phyloP scores from a whole-genome alignment of 2,888 invertebrate species.

The Bimastos eiseni region DNA sequence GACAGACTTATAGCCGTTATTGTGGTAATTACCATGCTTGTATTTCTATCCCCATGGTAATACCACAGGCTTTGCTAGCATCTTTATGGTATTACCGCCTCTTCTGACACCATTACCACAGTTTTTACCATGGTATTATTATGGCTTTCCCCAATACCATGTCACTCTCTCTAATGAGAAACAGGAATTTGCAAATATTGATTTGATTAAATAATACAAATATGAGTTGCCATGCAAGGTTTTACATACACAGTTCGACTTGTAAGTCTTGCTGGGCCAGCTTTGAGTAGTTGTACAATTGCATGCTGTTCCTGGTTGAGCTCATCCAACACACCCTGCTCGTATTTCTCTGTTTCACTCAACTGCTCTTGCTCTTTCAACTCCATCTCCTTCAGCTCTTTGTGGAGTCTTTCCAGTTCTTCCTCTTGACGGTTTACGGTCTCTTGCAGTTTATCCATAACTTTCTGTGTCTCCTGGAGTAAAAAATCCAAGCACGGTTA shows the following conservation, averaged over 20 bases:
- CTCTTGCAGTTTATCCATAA: background rate
- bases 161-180: no score
- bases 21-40: no score
- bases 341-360: background rate
- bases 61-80: no score
- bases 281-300: background rate
- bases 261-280: background rate
- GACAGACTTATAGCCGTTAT: no score
- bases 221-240: background rate
- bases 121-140: no score
- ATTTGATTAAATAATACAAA: background rate
- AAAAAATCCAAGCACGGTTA: background rate
- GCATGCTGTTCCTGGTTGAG: constrained; percentile 7
- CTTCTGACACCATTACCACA: no score
- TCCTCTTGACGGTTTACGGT: background rate
- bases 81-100: no score
- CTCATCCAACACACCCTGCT: background rate
- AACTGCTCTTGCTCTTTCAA: background rate
- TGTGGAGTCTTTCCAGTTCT: constrained; percentile 14
- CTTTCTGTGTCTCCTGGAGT: background rate
- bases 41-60: no score
- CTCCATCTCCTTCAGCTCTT: background rate
- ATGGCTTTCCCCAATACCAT: no score
- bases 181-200: background rate
- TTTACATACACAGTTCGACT: background rate